phyloP scores from a whole-genome alignment of 1,140 invertebrate species.

The Diabrotica virgifera region DNA sequence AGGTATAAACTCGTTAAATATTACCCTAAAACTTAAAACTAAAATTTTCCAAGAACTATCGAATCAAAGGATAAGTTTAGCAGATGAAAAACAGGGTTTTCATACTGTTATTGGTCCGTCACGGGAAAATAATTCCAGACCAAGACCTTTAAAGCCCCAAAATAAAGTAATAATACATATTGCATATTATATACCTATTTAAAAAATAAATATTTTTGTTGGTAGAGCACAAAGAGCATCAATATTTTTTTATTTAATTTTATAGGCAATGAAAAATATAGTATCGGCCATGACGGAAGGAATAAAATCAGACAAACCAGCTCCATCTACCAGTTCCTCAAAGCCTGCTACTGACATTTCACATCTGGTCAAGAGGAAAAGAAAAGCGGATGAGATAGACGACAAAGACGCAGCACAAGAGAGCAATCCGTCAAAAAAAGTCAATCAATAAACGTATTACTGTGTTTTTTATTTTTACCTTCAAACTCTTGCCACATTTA shows the following conservation, averaged over 20 bases:
- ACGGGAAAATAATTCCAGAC: too few species aligned
- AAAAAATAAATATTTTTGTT: background rate
- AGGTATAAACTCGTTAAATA: too few species aligned
- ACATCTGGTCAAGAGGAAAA: conserved; percentile 70
- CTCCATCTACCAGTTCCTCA: conserved; percentile 32
- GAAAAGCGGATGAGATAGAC: conserved; percentile 57
- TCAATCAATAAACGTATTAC: conserved; percentile 9
- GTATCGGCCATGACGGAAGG: conserved; percentile 19
- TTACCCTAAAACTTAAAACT: too few species aligned
- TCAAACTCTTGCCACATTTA: too few species aligned
- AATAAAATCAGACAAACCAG: conserved; percentile 11
- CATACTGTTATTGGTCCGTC: too few species aligned
- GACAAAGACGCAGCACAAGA: conserved; percentile 43
- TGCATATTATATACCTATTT: too few species aligned
- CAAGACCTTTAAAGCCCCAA: too few species aligned
- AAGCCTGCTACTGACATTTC: conserved; percentile 65
- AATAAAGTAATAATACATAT: too few species aligned
- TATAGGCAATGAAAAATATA: conserved; percentile 30
- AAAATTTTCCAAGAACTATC: too few species aligned
- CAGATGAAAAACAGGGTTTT: too few species aligned
- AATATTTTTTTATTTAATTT: conserved; percentile 5
- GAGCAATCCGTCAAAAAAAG: conserved; percentile 53
- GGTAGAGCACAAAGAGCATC: background rate
- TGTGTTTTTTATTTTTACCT: too few species aligned
- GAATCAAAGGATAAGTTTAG: too few species aligned